Evolutionary conservation across 2,888 invertebrate species (phyloP).

Genomic region (Notocelia uddmanniana): DNA sequence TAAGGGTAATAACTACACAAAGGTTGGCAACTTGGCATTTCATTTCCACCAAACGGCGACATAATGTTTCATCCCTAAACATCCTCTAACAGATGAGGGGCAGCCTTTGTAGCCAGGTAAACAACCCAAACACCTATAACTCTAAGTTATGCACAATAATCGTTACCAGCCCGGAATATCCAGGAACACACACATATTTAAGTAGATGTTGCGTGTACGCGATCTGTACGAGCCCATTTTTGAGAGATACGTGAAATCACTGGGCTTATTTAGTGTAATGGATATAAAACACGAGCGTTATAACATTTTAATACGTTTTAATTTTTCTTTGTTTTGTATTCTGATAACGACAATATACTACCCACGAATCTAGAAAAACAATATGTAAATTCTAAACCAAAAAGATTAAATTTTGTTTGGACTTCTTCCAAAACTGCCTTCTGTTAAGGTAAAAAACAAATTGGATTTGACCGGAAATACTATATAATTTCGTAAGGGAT

Average conservation of each 20-base stretch:
- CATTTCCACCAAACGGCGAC: constrained; percentile 18
- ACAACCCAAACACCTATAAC: constrained; percentile 35
- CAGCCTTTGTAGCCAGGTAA: constrained; percentile 22
- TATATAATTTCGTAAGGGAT: no score
- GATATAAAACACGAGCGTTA: not conserved
- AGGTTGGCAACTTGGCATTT: constrained; percentile 9
- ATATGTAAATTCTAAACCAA: no score
- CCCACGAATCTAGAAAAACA: no score
- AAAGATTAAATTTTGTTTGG: no score
- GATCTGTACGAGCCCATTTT: not conserved
- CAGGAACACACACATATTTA: not conserved
- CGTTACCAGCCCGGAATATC: constrained; percentile 32
- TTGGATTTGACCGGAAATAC: no score
- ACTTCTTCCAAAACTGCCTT: no score
- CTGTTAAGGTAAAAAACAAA: no score
- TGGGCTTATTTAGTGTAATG: not conserved
- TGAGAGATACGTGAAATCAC: not conserved
- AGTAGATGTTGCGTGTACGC: not conserved
- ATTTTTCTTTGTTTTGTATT: no score
- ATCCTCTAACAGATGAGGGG: constrained; percentile 27
- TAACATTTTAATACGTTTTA: no score
- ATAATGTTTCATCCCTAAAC: constrained; percentile 25
- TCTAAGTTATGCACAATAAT: constrained; percentile 36
- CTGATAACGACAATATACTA: no score
- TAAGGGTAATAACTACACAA: not conserved